These are phyloP conservation scores for Pyrocephalus nanus DNA, from an alignment of 2,797 vertebrate species.

Conservation along the genomic window DNA sequence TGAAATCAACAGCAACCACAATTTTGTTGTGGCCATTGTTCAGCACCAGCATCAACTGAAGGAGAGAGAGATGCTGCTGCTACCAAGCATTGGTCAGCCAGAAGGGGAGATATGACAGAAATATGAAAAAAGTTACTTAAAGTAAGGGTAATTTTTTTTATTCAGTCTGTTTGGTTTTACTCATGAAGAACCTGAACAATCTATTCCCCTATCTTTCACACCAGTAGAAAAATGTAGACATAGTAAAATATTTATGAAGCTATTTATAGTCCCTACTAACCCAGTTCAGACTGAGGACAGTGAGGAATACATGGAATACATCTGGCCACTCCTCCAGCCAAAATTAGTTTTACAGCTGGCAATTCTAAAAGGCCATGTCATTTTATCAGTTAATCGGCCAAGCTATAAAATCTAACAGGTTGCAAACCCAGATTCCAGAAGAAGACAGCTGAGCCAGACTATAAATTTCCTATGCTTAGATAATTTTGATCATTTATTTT, in stretches of 20 bases:
- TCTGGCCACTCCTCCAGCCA: slow-evolving; percentile 9
- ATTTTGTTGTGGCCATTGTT: not conserved
- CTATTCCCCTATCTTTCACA: not conserved
- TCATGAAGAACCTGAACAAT: not conserved
- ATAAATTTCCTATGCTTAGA: not conserved
- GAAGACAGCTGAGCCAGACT: not conserved
- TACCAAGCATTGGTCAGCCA: not conserved
- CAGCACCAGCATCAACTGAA: not conserved
- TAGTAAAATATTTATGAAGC: slow-evolving; percentile 9
- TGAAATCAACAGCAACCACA: not conserved
- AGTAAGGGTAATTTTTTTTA: not conserved
- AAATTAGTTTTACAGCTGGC: slow-evolving; percentile 26
- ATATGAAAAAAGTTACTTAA: not conserved
- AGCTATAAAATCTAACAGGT: slow-evolving; percentile 22
- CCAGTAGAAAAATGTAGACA: not conserved
- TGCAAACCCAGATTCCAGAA: not conserved
- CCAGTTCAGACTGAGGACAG: not conserved
- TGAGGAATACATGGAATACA: slow-evolving; percentile 19
- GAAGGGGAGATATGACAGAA: not conserved
- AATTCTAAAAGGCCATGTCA: not conserved
- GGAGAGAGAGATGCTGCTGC: not conserved
- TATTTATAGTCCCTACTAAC: slow-evolving; percentile 21
- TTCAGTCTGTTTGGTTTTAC: not conserved
- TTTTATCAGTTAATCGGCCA: not conserved
- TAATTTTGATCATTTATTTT: slow-evolving; percentile 20